Evolutionary conservation across 2,888 invertebrate genomes (phyloP).

Genomic region (Merodon equestris): DNA sequence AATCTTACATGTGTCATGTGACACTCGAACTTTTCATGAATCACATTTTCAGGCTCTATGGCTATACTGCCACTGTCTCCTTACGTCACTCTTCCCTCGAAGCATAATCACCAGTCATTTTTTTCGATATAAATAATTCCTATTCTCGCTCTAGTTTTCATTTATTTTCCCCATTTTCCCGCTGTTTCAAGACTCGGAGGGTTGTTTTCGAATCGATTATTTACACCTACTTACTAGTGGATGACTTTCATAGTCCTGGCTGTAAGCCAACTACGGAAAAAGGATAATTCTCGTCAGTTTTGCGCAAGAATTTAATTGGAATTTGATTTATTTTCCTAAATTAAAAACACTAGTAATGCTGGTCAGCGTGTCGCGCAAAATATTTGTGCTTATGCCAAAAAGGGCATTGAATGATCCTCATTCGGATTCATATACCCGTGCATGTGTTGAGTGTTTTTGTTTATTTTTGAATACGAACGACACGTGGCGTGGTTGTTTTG

Average conservation of each 20-base stretch:
- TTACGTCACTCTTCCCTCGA: neutral
- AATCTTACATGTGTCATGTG: slow-evolving; percentile 26
- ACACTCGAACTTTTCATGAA: slow-evolving; percentile 21
- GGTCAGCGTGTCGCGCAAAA: neutral
- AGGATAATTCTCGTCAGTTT: too few species aligned
- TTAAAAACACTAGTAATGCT: too few species aligned
- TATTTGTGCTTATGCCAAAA: slow-evolving; percentile 48
- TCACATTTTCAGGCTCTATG: too few species aligned
- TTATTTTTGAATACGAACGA: slow-evolving; percentile 20
- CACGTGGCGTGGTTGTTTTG: slow-evolving; percentile 44
- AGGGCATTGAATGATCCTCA: slow-evolving; percentile 37
- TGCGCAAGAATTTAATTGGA: too few species aligned
- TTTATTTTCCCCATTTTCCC: neutral
- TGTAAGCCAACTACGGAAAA: slow-evolving; percentile 51
- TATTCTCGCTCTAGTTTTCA: too few species aligned
- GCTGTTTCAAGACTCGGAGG: too few species aligned
- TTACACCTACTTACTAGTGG: too few species aligned
- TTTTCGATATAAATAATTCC: neutral
- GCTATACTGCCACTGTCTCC: too few species aligned
- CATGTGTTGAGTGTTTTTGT: neutral
- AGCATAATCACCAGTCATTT: neutral
- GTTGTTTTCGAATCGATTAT: too few species aligned
- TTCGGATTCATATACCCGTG: slow-evolving; percentile 27
- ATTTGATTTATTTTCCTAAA: too few species aligned
- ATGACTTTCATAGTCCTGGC: slow-evolving; percentile 9